Evolutionary conservation across 2,888 invertebrate species (phyloP).

Genomic region (Amiota mariae): DNA sequence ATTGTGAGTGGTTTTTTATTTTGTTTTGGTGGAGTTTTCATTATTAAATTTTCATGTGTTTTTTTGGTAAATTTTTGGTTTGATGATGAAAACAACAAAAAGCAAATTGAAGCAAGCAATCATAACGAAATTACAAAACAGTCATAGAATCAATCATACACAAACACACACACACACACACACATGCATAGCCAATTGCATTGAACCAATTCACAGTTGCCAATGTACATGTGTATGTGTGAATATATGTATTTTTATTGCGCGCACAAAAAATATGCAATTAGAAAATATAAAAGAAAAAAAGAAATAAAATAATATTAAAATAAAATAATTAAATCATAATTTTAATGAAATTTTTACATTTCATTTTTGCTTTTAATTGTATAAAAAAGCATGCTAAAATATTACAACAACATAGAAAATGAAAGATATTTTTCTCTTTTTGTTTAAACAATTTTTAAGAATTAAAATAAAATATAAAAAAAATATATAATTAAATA

Average conservation of each 20-base stretch:
- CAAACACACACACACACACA: conserved; percentile 49
- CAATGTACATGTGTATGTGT: conserved; percentile 18
- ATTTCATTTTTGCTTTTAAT: conserved; percentile 25
- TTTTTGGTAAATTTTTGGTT: no score
- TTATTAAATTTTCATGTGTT: no score
- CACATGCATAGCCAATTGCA: conserved; percentile 20
- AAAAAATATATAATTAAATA: neutral
- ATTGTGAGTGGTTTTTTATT: conserved; percentile 32
- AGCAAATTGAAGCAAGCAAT: conserved; percentile 40
- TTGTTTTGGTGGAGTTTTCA: neutral
- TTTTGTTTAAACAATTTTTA: neutral
- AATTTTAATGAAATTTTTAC: conserved; percentile 37
- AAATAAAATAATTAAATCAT: neutral
- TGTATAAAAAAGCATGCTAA: conserved; percentile 40
- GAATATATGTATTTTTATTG: conserved; percentile 40
- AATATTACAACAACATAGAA: neutral
- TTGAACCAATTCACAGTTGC: neutral
- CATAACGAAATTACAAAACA: conserved; percentile 30
- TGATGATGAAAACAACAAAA: conserved; percentile 35
- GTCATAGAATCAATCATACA: conserved; percentile 42
- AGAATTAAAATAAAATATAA: conserved; percentile 19
- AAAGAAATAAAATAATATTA: conserved; percentile 33
- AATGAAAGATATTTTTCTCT: no score
- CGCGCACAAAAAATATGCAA: conserved; percentile 50
- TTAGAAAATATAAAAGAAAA: conserved; percentile 40